Evolutionary conservation across 2,888 invertebrate species (phyloP).

Genomic region (Salpingus planirostris): DNA sequence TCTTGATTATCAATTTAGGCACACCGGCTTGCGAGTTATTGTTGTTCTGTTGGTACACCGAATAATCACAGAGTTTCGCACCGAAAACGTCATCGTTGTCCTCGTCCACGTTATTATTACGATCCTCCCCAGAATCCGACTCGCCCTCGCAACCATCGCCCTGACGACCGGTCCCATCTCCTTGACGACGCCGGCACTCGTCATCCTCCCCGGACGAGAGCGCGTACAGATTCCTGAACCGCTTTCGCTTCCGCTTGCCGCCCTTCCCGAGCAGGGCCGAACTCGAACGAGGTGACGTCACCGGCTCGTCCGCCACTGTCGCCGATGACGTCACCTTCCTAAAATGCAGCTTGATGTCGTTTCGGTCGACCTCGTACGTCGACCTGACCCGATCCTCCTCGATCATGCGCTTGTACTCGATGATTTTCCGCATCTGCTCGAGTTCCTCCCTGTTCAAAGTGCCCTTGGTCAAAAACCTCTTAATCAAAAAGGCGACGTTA

Average conservation of each 20-base stretch:
- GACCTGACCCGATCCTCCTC: conserved; percentile 8
- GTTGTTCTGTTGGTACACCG: conserved; percentile 23
- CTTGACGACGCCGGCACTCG: too few species aligned
- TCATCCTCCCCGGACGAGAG: conserved; percentile 2
- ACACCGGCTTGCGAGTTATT: conserved; percentile 24
- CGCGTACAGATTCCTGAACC: conserved; percentile 23
- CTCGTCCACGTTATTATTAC: too few species aligned
- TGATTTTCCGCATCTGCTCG: conserved; percentile 27
- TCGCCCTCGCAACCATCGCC: conserved; percentile 6
- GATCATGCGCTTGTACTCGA: conserved; percentile 24
- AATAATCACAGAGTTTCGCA: conserved; percentile 21
- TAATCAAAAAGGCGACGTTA: conserved; percentile 6
- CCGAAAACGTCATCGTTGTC: conserved; percentile 15
- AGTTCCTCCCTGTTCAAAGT: conserved; percentile 26
- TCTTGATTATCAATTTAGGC: conserved; percentile 31
- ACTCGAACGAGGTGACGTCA: too few species aligned
- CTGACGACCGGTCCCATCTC: too few species aligned
- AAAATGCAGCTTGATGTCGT: conserved; percentile 21
- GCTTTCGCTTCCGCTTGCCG: conserved; percentile 18
- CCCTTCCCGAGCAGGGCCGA: not conserved
- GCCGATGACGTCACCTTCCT: conserved; percentile 23
- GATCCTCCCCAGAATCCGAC: too few species aligned
- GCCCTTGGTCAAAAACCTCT: conserved; percentile 26
- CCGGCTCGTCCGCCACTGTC: too few species aligned
- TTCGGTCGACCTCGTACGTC: conserved; percentile 17